Evolutionary conservation across 2,797 vertebrate species (phyloP), one percentile per base, ranked within the genome.

Genomic region (Rallus crepitans): DNA sequence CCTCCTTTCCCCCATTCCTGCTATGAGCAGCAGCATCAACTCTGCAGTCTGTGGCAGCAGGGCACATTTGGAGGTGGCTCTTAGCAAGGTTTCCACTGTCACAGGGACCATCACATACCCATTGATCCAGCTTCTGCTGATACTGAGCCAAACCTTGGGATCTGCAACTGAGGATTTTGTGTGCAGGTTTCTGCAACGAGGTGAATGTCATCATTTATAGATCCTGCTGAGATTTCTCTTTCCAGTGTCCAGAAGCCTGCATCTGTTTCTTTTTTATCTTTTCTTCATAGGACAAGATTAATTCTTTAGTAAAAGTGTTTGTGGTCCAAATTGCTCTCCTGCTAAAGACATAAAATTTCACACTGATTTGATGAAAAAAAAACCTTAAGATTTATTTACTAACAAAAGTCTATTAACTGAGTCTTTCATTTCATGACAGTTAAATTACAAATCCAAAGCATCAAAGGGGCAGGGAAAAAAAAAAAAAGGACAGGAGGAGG

Each of bases 91-190:
- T 68, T 60, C 4, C 3, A 7, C 13, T 65, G 37, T 23, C 33
- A 12, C 10, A 30, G 33, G 45, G 28, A 15, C 8, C 4, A 31
- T 15, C 3, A 1, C 0, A 0, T 37, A 35, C 31, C 33, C 37
- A 31, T 33, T 28, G 21, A 47, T 21, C 45, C 55, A 30, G 20
- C 24, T 37, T 17, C 21, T 65, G 23, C 10, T 66, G 40, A 14
- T 35, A 24, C 35, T 82, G 66, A 77, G 47, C 9, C 45, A 52
- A 71, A 60, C 7, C 28, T 30, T 4, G 15, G 8, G 48, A 25
- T 50, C 23, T 25, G 14, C 39, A 52, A 21, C 17, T 65, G 11
- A 33, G 42, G 15, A 21, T 31, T 78, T 60, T 45, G 28, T 12
- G 4, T 23, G 35, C 8, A 66, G 42, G 35, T 79, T 90, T 93